phyloP scores from a whole-genome alignment of 2,888 invertebrate genomes.

The Gymnoscelis rufifasciata region DNA sequence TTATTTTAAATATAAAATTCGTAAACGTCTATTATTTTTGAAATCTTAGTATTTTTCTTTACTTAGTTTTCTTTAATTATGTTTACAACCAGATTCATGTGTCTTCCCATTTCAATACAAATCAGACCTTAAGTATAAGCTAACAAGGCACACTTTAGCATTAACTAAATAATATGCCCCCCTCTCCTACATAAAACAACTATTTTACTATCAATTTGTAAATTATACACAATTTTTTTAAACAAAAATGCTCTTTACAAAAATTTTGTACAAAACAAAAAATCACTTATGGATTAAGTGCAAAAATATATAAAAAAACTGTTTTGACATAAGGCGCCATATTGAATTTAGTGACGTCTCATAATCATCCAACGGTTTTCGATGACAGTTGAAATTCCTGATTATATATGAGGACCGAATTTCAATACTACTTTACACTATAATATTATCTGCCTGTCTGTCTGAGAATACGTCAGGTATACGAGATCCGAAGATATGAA shows the following conservation, averaged over 20 bases:
- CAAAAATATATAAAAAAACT: background rate
- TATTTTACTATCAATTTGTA: background rate
- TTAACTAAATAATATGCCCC: constrained; percentile 24
- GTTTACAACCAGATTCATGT: constrained; percentile 15
- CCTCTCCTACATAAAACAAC: constrained; percentile 6
- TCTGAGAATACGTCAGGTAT: too few relatives aligned
- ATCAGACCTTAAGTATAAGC: constrained; percentile 22
- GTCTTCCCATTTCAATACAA: constrained; percentile 4
- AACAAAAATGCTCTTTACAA: constrained; percentile 20
- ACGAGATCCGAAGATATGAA: too few relatives aligned
- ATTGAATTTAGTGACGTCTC: too few relatives aligned
- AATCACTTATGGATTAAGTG: background rate
- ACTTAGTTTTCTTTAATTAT: constrained; percentile 2
- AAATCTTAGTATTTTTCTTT: constrained; percentile 1
- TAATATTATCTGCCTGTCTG: too few relatives aligned
- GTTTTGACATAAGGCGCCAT: too few relatives aligned
- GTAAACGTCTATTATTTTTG: too few relatives aligned
- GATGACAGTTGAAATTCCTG: too few relatives aligned
- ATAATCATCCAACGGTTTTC: too few relatives aligned
- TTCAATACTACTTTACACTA: too few relatives aligned
- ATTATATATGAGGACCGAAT: too few relatives aligned
- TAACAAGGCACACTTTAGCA: constrained; percentile 28
- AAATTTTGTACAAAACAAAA: background rate
- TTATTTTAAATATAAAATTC: too few relatives aligned
- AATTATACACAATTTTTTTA: constrained; percentile 1